Percentiles rank a stretch among this genome's conserved stretches.
Conservation (phyloP, 2,797 vertebrate species). For the Gallinago solitaria region DNA sequence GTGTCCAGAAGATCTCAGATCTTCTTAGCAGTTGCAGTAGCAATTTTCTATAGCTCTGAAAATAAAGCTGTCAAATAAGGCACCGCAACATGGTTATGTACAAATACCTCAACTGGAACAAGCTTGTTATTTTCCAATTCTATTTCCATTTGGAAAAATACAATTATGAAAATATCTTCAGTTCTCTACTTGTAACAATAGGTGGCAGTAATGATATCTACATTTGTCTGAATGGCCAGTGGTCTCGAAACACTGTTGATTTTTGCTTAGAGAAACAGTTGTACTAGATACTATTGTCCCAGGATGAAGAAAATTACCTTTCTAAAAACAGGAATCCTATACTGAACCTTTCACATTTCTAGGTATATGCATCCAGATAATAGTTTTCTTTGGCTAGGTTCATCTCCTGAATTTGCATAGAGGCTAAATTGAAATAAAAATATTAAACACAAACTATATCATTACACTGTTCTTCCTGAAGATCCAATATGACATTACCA, state of each 20-base stretch:
- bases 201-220: slow-evolving; percentile 65
- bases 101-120: not conserved
- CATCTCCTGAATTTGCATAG: not conserved
- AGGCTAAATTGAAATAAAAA: not conserved
- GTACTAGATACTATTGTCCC: not conserved
- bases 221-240: not conserved
- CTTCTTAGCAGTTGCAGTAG: not conserved
- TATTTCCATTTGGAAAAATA: not conserved
- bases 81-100: not conserved
- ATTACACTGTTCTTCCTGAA: not conserved
- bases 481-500: not conserved
- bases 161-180: not conserved
- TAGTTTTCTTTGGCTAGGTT: not conserved
- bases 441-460: not conserved
- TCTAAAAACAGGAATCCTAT: not conserved
- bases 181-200: slow-evolving; percentile 43
- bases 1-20: not conserved
- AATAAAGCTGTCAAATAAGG: not conserved
- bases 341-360: not conserved
- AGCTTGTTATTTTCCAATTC: not conserved
- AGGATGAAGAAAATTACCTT: not conserved
- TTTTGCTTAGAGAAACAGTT: not conserved
- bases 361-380: not conserved
- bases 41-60: not conserved
- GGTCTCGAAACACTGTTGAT: not conserved